Base-by-base conservation (phyloP, 92 coral and sea anemone genomes). In the Actinostola sp. region DNA sequence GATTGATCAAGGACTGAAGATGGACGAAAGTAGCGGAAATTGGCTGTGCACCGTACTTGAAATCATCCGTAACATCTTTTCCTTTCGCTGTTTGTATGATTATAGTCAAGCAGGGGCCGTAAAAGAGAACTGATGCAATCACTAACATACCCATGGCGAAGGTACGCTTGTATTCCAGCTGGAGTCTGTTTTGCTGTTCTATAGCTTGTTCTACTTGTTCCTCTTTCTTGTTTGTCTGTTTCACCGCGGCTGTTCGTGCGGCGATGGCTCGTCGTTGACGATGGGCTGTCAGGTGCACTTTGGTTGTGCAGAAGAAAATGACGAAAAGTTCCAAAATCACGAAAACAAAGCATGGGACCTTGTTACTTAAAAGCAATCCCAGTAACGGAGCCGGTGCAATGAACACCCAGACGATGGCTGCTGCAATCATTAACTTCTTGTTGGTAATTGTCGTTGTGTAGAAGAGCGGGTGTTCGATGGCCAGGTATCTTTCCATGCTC, bases 391-490 rank as follows among this genome's bases (percentile, higher is more conserved):
- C 11, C 1, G 14, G 3, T 48, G 54, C 10, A 17, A 24, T 15
- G 2, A 27, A 23, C 7, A 55, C 9, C 61, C 61, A 55, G 15
- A 14, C 15, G 3, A 26, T 17, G 13, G 61, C 61, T 5, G 33
- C 7, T 27, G 33, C 34, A 13, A 25, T 55, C 61, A 55, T 23
- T 17, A 55, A 8, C 1, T 27, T 55, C 33, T 55, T 55, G 61
- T 9, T 0, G 61, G 61, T 55, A 32, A 55, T 14, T 21, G 9
- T 24, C 13, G 61, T 27, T 15, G 6, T 23, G 26, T 55, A 27
- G 33, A 20, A 60, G 3, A 60, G 23, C 0, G 66, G 66, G 20
- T 31, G 66, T 31, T 60, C 66, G 29, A 60, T 60, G 42, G 41
- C 36, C 10, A 60, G 11, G 25, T 60, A 60, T 35, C 66, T 60